A percentile compares a stretch with the other conserved stretches of the same genome.
Evolutionary conservation across 2,797 vertebrate species (phyloP).

Genomic region (Hephaestus fuliginosus): DNA sequence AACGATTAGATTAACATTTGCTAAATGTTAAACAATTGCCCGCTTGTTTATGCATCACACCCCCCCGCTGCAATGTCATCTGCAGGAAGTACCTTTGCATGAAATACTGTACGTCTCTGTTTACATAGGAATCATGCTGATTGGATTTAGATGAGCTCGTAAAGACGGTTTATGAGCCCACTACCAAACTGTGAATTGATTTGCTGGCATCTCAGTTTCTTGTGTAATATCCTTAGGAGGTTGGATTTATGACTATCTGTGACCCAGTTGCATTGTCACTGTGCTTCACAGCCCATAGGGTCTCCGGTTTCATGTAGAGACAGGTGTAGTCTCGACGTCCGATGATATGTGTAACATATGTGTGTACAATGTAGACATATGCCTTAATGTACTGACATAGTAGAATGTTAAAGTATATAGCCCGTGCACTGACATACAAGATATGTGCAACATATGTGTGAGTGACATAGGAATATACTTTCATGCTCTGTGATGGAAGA

Average conservation of each 20-base stretch:
- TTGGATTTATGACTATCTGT: slow-evolving; percentile 82
- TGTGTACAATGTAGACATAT: slow-evolving; percentile 76
- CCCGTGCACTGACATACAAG: slow-evolving; percentile 58
- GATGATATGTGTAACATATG: slow-evolving; percentile 80
- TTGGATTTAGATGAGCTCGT: slow-evolving; percentile 79
- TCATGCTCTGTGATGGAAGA: slow-evolving; percentile 63
- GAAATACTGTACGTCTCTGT: slow-evolving; percentile 72
- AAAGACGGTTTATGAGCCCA: slow-evolving; percentile 79
- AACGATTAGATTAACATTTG: slow-evolving; percentile 50
- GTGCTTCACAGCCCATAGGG: slow-evolving; percentile 63
- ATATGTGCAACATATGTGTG: slow-evolving; percentile 75
- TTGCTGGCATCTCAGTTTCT: slow-evolving; percentile 83
- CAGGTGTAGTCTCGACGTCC: slow-evolving; percentile 81
- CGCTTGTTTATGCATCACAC: slow-evolving; percentile 60
- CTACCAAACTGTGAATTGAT: slow-evolving; percentile 84
- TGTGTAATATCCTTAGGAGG: slow-evolving; percentile 85
- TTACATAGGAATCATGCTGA: slow-evolving; percentile 79
- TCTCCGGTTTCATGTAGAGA: slow-evolving; percentile 85
- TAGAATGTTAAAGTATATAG: slow-evolving; percentile 72
- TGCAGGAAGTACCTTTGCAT: slow-evolving; percentile 61
- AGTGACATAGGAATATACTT: slow-evolving; percentile 70
- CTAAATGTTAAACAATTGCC: slow-evolving; percentile 57
- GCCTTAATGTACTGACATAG: slow-evolving; percentile 75
- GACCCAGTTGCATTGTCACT: slow-evolving; percentile 81
- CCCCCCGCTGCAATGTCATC: slow-evolving; percentile 53